phyloP scores from a whole-genome alignment of 2,113 vertebrate species.

The Onychorhynchus coronatus region DNA sequence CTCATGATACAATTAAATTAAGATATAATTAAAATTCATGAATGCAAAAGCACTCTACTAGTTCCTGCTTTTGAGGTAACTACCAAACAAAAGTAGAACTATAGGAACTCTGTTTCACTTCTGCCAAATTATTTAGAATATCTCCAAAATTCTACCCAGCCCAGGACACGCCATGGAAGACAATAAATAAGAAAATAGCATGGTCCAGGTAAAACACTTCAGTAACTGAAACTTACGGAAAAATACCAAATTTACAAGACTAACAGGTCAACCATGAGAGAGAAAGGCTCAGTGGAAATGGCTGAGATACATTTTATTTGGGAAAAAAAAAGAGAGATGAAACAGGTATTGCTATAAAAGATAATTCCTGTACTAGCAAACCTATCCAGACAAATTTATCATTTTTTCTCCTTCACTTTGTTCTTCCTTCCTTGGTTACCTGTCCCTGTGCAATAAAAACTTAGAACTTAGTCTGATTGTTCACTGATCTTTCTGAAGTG shows the following conservation, averaged over 20 bases:
- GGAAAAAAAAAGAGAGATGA: not conserved
- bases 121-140: not conserved
- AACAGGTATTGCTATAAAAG: not conserved
- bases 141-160: not conserved
- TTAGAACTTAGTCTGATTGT: not conserved
- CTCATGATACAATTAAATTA: not conserved
- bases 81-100: not conserved
- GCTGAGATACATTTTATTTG: not conserved
- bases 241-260: not conserved
- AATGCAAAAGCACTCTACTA: not conserved
- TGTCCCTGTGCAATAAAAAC: not conserved
- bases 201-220: not conserved
- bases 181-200: not conserved
- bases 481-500: not conserved
- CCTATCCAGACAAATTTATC: not conserved
- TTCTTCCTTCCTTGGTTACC: not conserved
- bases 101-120: not conserved
- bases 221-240: not conserved
- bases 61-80: not conserved
- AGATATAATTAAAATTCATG: not conserved
- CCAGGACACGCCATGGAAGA: not conserved
- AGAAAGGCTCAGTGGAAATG: not conserved
- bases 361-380: not conserved
- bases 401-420: not conserved
- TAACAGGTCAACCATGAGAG: not conserved